Conservation (phyloP, 2,797 vertebrate species). For the Enteromius viviparus region DNA sequence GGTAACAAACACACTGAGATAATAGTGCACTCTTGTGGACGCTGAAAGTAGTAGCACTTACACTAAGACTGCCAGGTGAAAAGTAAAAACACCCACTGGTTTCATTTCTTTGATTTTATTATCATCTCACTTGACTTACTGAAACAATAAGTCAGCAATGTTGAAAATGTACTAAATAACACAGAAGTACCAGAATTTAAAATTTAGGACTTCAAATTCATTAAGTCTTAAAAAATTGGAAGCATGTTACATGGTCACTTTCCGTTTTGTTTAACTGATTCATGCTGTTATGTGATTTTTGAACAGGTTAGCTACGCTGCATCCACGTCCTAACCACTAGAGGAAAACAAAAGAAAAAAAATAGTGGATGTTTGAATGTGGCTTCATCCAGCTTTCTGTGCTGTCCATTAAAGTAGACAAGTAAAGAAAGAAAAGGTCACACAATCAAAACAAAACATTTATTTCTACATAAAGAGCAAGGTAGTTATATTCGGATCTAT, state of each 20-base stretch:
- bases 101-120: slow-evolving; percentile 7
- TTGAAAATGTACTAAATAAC: background rate
- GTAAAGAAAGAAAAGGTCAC: background rate
- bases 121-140: background rate
- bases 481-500: background rate
- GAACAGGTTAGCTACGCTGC: background rate
- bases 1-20: background rate
- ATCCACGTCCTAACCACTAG: background rate
- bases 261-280: slow-evolving; percentile 11
- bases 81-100: background rate
- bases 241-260: background rate
- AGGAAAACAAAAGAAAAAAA: background rate
- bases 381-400: background rate
- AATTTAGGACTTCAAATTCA: background rate
- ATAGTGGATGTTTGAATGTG: background rate
- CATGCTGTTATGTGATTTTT: slow-evolving; percentile 12
- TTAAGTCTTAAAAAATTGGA: background rate
- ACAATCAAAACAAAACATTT: slow-evolving; percentile 17
- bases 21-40: slow-evolving; percentile 40
- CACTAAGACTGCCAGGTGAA: background rate
- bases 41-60: background rate
- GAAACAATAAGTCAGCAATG: background rate
- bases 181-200: background rate
- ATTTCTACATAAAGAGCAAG: slow-evolving; percentile 13
- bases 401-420: background rate